A percentile compares a stretch with the other conserved stretches of the same genome.
Conservation (phyloP, 2,113 vertebrate species). For the Cyanocitta stelleri region DNA sequence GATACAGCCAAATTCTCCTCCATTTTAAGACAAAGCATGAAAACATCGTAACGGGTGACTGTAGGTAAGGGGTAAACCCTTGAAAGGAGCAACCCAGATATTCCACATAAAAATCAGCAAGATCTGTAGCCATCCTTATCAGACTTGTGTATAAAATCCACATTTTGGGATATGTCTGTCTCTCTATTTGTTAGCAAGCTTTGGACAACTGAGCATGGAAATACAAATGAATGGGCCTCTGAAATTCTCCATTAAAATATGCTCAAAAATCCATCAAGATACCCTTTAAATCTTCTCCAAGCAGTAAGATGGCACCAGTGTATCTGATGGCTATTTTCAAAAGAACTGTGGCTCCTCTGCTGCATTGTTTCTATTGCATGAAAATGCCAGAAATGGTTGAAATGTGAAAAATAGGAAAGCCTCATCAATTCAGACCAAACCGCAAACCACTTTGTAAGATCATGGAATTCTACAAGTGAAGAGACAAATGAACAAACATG, state of each 20-base stretch:
- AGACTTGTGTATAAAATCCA: not conserved
- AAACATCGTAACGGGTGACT: rapidly evolving
- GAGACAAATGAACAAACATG: constrained; percentile 50
- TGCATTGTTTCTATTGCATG: not conserved
- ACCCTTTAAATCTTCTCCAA: not conserved
- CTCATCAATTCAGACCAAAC: constrained; percentile 24
- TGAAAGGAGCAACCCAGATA: not conserved
- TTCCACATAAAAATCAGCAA: not conserved
- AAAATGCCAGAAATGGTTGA: constrained; percentile 21
- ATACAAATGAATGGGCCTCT: not conserved
- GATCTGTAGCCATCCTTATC: not conserved
- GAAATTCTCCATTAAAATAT: not conserved
- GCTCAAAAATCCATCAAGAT: not conserved
- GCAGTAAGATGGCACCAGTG: not conserved
- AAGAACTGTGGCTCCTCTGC: not conserved
- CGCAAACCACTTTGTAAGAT: constrained; percentile 39
- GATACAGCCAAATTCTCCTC: not conserved
- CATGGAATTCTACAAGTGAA: constrained; percentile 50
- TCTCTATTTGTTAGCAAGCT: not conserved
- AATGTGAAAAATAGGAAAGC: constrained; percentile 8
- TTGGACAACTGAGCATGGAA: not conserved
- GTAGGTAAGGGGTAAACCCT: not conserved
- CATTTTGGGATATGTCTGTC: not conserved
- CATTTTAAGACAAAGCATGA: not conserved
- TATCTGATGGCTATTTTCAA: not conserved